A percentile compares a stretch with the other conserved stretches of the same genome.
Conservation (phyloP, 2,113 vertebrate genomes). For the Leptocoma aspasia region DNA sequence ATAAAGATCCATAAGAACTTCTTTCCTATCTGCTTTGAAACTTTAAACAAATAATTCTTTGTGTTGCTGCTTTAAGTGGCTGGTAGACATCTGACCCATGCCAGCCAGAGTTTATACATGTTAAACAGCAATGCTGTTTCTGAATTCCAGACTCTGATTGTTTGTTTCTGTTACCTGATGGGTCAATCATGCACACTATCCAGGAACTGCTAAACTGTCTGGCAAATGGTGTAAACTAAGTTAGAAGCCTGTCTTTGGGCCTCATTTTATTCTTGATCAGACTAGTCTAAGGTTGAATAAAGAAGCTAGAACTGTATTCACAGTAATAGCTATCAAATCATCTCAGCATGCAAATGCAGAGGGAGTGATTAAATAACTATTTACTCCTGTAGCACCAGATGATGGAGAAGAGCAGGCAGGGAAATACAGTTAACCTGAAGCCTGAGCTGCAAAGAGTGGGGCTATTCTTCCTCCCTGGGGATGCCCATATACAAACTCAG, state of each 20-base stretch:
- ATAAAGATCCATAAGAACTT: neutral
- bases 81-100: neutral
- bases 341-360: neutral
- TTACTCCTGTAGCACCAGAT: neutral
- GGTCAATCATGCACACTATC: neutral
- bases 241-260: neutral
- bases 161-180: neutral
- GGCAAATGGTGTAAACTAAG: neutral
- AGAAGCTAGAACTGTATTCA: neutral
- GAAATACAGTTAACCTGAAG: neutral
- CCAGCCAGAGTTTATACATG: neutral
- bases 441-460: neutral
- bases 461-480: neutral
- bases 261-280: neutral
- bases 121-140: neutral
- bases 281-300: neutral
- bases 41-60: neutral
- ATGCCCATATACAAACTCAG: neutral
- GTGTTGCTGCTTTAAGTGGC: neutral
- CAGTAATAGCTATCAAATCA: neutral
- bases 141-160: neutral
- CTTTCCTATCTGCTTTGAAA: neutral
- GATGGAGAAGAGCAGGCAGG: neutral
- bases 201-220: neutral
- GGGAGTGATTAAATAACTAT: neutral